Base-by-base conservation (phyloP, 2,797 vertebrate species). In the Rhabdomys pumilio region DNA sequence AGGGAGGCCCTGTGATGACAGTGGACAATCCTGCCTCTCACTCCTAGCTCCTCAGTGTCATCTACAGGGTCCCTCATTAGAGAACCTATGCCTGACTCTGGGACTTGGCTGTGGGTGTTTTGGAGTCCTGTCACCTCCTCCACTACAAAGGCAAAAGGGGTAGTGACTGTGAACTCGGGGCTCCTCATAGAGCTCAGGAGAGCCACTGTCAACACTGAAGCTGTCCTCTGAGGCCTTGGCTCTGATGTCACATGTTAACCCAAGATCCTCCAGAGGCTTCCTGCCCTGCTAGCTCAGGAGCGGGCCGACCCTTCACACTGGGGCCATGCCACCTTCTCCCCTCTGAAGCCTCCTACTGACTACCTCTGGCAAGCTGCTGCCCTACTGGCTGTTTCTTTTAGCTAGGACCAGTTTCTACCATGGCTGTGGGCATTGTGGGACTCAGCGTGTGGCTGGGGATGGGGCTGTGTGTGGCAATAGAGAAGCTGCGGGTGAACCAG, bases 51-150 rank as follows among this genome's bases (percentile, higher is more conserved):
- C 72, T 79, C 22, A 4, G 14, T 31, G 6, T 1, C 15, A 24
- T 13, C 79, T 31, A 29, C 59, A 57, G 10, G 29, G 17, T 13
- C 29, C 53, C 55, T 8, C 19, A 17, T 3, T 5, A 29, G 55
- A 63, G 11, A 1, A 3, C 2, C 1, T 1, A 0, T 11, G n/a
- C 11, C 0, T 11, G 0, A 15, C 6, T 22, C 55, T 38, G 14
- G 63, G 73, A 1, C 20, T 1, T 2, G 24, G 31, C 31, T 0
- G 6, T 4, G 77, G 61, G 63, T 44, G 3, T 12, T 61, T 29
- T 59, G 4, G 59, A 63, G 31, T 20, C 26, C 34, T 12, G 38
- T 29, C 15, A 0, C 1, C 0, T 2, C 22, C 20, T 41, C 24
- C 63, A 63, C 44, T 14, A 47, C 61, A 24, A 57, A 44, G 61